phyloP scores from a whole-genome alignment of 2,888 invertebrate genomes.

The Amphipoea oculea region DNA sequence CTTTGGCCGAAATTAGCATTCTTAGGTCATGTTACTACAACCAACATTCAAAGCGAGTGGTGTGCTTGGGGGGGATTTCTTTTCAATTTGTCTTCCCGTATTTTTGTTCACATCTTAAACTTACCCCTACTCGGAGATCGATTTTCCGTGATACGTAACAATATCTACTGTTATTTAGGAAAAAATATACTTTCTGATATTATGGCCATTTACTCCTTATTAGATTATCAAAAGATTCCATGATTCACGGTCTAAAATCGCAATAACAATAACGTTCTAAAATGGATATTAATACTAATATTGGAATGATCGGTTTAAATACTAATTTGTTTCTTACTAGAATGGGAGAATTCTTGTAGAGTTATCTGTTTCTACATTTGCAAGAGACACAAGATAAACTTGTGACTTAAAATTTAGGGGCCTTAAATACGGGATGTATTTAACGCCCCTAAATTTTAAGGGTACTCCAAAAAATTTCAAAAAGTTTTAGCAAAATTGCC shows the following conservation, averaged over 20 bases:
- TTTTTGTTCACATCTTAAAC: background rate
- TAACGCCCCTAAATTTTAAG: no score
- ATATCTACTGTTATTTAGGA: background rate
- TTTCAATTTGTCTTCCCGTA: background rate
- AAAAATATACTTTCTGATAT: no score
- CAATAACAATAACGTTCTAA: slow-evolving; percentile 23
- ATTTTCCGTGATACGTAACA: background rate
- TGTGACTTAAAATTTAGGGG: background rate
- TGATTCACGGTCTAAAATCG: slow-evolving; percentile 9
- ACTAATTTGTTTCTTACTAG: slow-evolving; percentile 12
- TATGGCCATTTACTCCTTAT: background rate
- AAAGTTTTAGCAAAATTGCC: background rate
- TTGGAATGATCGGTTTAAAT: slow-evolving; percentile 16
- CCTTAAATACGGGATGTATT: slow-evolving; percentile 4
- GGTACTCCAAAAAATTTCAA: slow-evolving; percentile 16
- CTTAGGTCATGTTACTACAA: background rate
- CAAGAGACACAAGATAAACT: background rate
- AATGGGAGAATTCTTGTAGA: background rate
- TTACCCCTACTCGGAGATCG: background rate
- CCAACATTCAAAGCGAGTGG: background rate
- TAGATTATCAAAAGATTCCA: slow-evolving; percentile 47
- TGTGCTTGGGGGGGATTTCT: background rate
- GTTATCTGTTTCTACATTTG: background rate
- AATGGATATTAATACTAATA: slow-evolving; percentile 39
- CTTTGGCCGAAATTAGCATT: background rate